Evolutionary conservation across 2,888 invertebrate species (phyloP), one percentile per base, ranked within the genome.

Genomic region (Scaptomyza flava): DNA sequence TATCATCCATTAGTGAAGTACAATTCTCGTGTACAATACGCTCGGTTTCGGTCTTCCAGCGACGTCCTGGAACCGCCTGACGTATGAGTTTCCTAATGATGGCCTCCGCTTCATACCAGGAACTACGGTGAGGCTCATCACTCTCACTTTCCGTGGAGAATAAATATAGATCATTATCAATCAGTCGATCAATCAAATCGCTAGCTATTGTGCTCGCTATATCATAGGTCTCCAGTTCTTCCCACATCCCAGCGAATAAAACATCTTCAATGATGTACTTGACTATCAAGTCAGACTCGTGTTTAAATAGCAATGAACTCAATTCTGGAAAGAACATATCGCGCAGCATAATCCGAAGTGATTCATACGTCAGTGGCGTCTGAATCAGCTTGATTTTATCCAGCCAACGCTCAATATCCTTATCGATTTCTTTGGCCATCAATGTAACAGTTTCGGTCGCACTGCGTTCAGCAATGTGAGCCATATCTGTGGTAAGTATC

Each of bases 401-500:
- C 11, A 89, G 47, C 89, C 90, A 89, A 6, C 71, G 74, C 8
- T 70, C 42, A 27, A 89, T 85, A 53, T 94, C 92, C 65, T 91
- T 90, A 73, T 95, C 95, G 36, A 95, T 93, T 76, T 93, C 92
- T 7, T 92, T 91, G 0, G 95, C 94, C 47, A 94, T 72, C 6
- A 91, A 87, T n/a, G 92, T 86, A 14, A 95, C 92, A 65, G 94
- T 93, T 4, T 90, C 79, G 11, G 92, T 90, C 0, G 95, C 94
- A 69, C 94, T 93, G 20, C 93, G 91, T 14, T 94, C 93, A 0
- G 94, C 94, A 2, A 93, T 92, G 69, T 93, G 93, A 23, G 94
- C 93, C 69, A 94, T 92, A 12, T 95, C 94, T 63, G 94, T 93
- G 6, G 93, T 92, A 11, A 96, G 93, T 8, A 95, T 93, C 72